phyloP scores from a whole-genome alignment of 2,113 vertebrate species.

The Oncorhynchus keta region DNA sequence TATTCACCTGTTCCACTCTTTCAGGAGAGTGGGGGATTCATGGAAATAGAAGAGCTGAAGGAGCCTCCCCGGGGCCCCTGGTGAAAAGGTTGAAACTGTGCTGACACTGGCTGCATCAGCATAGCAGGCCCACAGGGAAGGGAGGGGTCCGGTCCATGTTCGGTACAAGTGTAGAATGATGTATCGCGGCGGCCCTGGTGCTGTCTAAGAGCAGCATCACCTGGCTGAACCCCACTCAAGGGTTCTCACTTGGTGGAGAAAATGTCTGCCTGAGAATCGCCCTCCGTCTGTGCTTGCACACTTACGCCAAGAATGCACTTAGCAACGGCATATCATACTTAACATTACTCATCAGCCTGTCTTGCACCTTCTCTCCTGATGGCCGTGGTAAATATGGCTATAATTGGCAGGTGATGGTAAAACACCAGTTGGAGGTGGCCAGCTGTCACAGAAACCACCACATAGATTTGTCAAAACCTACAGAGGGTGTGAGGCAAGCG shows the following conservation, averaged over 20 bases:
- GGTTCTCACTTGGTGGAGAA: too few relatives aligned
- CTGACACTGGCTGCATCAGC: conserved; percentile 57
- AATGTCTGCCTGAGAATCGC: too few relatives aligned
- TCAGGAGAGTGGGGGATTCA: conserved; percentile 56
- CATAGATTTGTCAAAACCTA: too few relatives aligned
- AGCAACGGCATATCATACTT: too few relatives aligned
- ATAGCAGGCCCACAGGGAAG: conserved; percentile 34
- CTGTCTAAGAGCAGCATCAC: not conserved
- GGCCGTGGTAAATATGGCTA: not conserved
- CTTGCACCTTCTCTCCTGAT: not conserved
- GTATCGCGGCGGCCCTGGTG: not conserved
- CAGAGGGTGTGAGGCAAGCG: too few relatives aligned
- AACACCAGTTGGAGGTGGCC: too few relatives aligned
- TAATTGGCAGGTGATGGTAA: too few relatives aligned
- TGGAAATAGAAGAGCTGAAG: conserved; percentile 30
- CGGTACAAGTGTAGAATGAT: not conserved
- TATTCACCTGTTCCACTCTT: conserved; percentile 65
- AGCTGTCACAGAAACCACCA: too few relatives aligned
- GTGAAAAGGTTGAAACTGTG: conserved; percentile 39
- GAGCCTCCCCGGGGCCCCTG: conserved; percentile 28
- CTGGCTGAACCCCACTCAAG: not conserved
- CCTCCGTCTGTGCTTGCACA: too few relatives aligned
- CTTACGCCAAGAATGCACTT: too few relatives aligned
- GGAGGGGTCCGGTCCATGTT: not conserved
- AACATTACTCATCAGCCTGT: not conserved